These are phyloP conservation scores for Pentamera pediparva DNA, from an alignment of 53 echinoderm and acorn worm genomes.

Conservation along the genomic window DNA sequence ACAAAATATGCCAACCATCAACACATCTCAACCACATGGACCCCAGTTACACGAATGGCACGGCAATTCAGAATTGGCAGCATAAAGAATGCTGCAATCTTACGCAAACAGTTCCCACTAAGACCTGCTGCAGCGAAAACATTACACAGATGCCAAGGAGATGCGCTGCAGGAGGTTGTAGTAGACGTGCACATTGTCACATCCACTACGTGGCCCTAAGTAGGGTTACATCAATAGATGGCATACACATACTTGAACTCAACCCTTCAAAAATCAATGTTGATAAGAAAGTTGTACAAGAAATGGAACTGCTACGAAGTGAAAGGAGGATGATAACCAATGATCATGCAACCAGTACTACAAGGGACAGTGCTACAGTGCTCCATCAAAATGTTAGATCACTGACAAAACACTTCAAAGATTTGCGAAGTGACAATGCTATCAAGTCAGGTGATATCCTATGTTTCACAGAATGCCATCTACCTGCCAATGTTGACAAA, in stretches of 20 bases:
- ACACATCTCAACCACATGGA: neutral
- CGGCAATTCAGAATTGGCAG: conserved; percentile 8
- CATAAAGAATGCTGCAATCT: neutral
- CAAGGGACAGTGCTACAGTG: neutral
- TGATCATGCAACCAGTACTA: neutral
- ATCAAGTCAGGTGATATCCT: conserved; percentile 19
- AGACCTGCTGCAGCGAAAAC: conserved; percentile 17
- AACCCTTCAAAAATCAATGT: conserved; percentile 16
- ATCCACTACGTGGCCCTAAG: conserved; percentile 35
- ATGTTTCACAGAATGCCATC: conserved; percentile 11
- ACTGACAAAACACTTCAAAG: neutral
- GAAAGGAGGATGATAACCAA: neutral
- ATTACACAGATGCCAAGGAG: conserved; percentile 24
- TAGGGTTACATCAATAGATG: conserved; percentile 16
- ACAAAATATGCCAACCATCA: neutral
- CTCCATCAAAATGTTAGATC: conserved; percentile 10
- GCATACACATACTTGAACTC: conserved; percentile 1
- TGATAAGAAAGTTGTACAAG: conserved; percentile 6
- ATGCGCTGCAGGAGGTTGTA: neutral
- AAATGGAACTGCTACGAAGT: conserved; percentile 30
- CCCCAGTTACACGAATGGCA: neutral
- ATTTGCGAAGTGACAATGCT: neutral
- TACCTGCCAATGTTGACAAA: neutral
- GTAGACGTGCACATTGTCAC: neutral
- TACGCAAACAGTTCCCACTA: neutral